A percentile compares a stretch with the other conserved stretches of the same genome.
These are phyloP conservation scores for Orchesella flavescens DNA, from an alignment of 2,888 invertebrate species.

Conservation along the genomic window DNA sequence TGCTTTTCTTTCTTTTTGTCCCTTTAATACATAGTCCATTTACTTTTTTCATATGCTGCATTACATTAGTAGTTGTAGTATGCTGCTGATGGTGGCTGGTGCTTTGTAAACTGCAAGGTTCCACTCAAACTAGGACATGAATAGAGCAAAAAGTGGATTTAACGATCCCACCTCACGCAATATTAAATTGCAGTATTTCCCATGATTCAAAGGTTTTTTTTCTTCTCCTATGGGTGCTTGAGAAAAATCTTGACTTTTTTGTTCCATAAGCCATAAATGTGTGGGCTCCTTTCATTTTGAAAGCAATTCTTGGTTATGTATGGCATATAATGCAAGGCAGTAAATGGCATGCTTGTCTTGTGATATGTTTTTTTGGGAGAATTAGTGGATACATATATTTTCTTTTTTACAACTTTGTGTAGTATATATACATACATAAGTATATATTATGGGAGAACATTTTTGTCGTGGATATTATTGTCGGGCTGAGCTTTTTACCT, in stretches of 20 bases:
- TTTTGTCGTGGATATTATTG: not conserved
- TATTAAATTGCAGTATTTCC: conserved; percentile 70
- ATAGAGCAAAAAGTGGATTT: conserved; percentile 69
- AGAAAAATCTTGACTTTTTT: conserved; percentile 54
- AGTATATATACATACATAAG: too few species aligned
- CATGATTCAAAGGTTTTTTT: conserved; percentile 49
- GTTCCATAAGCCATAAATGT: conserved; percentile 33
- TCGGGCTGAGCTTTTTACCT: not conserved
- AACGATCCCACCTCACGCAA: conserved; percentile 71
- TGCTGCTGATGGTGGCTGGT: too few species aligned
- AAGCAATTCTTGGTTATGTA: conserved; percentile 29
- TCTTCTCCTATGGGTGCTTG: conserved; percentile 39
- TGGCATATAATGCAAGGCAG: not conserved
- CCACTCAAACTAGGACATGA: conserved; percentile 48
- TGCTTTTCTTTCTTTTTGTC: conserved; percentile 6
- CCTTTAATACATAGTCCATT: conserved; percentile 36
- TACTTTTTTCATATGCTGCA: conserved; percentile 9
- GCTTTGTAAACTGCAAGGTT: conserved; percentile 4
- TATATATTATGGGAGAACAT: not conserved
- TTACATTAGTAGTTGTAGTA: conserved; percentile 23
- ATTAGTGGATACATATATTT: not conserved
- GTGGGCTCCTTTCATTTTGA: conserved; percentile 40
- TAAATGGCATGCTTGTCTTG: conserved; percentile 22
- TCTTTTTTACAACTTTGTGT: not conserved
- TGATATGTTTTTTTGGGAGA: not conserved